Conservation (phyloP, 2,113 vertebrate species). For the Opisthocomus hoazin region DNA sequence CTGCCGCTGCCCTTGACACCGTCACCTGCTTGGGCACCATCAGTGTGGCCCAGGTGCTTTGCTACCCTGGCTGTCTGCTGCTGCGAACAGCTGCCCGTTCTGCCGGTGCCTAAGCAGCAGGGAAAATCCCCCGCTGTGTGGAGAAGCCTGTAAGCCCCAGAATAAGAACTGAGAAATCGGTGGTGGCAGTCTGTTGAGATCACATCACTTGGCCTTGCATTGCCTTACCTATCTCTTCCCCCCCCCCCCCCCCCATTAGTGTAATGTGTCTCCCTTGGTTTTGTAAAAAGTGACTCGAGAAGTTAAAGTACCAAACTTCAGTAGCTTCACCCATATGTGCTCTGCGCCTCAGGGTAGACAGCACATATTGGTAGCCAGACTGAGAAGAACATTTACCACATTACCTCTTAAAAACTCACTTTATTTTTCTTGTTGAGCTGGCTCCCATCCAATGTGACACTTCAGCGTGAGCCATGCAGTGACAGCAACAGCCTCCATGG, state of each 20-base stretch:
- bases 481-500: slow-evolving; percentile 66
- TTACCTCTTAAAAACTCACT: slow-evolving; percentile 55
- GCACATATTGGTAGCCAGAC: slow-evolving; percentile 60
- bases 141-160: background rate
- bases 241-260: background rate
- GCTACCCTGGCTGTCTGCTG: background rate
- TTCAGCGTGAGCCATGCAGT: slow-evolving; percentile 40
- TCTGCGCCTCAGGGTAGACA: slow-evolving; percentile 33
- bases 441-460: slow-evolving; percentile 58
- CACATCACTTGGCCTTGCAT: fast-evolving
- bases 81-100: background rate
- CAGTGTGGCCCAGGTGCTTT: background rate
- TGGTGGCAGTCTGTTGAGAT: background rate
- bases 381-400: slow-evolving; percentile 50
- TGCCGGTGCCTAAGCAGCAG: background rate
- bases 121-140: background rate
- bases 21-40: background rate
- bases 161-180: background rate
- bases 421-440: slow-evolving; percentile 61
- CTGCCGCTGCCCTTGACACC: background rate
- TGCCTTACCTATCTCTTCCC: background rate
- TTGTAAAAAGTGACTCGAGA: background rate
- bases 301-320: slow-evolving; percentile 40
- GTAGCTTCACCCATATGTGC: slow-evolving; percentile 52
- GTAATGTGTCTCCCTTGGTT: background rate